Evolutionary conservation across 2,113 vertebrate genomes (phyloP).

Genomic region (Nannospalax galili): DNA sequence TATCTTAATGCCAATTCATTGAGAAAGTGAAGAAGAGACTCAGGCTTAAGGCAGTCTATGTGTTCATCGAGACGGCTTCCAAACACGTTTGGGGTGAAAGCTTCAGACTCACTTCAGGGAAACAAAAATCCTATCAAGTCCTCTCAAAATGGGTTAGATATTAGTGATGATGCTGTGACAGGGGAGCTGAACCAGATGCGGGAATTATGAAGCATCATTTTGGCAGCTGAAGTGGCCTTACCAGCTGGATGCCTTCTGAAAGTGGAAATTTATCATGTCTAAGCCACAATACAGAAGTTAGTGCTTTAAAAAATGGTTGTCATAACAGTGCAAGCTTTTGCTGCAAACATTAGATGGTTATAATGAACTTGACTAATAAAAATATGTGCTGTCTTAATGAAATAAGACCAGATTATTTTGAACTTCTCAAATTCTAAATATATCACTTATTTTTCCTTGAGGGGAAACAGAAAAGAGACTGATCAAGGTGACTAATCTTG

Average conservation of each 20-base stretch:
- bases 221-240: constrained; percentile 19
- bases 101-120: background rate
- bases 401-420: constrained; percentile 52
- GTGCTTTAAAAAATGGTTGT: constrained; percentile 62
- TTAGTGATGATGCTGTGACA: constrained; percentile 29
- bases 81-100: constrained; percentile 14
- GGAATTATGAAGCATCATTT: constrained; percentile 66
- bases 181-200: constrained; percentile 58
- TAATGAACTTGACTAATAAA: constrained; percentile 41
- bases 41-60: background rate
- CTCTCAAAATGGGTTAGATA: constrained; percentile 50
- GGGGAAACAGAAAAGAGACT: background rate
- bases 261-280: constrained; percentile 54
- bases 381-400: constrained; percentile 29
- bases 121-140: constrained; percentile 49
- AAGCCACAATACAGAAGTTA: constrained; percentile 66
- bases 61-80: background rate
- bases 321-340: constrained; percentile 67
- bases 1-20: constrained; percentile 43
- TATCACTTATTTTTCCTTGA: background rate
- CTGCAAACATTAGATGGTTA: constrained; percentile 61
- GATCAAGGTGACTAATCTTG: background rate
- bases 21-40: background rate
- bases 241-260: constrained; percentile 72
- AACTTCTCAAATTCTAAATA: constrained; percentile 46